These are phyloP conservation scores for Casuarius casuarius DNA, from an alignment of 2,113 vertebrate species.

Conservation along the genomic window DNA sequence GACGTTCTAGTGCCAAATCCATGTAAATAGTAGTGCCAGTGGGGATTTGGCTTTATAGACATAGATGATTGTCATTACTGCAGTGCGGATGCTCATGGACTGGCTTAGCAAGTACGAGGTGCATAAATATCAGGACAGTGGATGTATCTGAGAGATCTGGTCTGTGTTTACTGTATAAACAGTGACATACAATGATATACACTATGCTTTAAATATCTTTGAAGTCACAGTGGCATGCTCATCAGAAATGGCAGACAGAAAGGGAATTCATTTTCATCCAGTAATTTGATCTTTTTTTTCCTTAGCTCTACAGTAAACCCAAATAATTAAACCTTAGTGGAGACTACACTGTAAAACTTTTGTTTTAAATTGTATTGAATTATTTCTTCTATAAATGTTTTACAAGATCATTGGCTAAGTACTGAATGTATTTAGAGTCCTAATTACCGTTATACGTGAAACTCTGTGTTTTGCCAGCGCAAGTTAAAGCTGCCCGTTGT, in stretches of 20 bases:
- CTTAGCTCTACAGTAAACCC: background rate
- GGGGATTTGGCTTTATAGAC: background rate
- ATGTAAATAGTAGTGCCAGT: background rate
- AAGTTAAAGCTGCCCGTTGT: background rate
- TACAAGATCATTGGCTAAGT: background rate
- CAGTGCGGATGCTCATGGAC: background rate
- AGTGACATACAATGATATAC: background rate
- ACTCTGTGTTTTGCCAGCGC: background rate
- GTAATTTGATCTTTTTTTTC: background rate
- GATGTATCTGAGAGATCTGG: background rate
- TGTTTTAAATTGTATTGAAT: background rate
- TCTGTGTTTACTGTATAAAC: background rate
- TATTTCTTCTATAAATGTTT: background rate
- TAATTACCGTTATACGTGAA: background rate
- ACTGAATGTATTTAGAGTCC: background rate
- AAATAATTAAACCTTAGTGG: background rate
- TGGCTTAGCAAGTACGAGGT: background rate
- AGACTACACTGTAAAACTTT: background rate
- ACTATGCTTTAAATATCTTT: constrained; percentile 18
- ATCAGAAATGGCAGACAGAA: background rate
- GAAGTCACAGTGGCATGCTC: background rate
- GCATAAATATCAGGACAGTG: background rate
- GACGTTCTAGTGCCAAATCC: background rate
- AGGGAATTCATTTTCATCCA: background rate
- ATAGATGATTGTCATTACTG: background rate